Conservation (phyloP, 2,888 invertebrate species). For the Amphipyra berbera region DNA sequence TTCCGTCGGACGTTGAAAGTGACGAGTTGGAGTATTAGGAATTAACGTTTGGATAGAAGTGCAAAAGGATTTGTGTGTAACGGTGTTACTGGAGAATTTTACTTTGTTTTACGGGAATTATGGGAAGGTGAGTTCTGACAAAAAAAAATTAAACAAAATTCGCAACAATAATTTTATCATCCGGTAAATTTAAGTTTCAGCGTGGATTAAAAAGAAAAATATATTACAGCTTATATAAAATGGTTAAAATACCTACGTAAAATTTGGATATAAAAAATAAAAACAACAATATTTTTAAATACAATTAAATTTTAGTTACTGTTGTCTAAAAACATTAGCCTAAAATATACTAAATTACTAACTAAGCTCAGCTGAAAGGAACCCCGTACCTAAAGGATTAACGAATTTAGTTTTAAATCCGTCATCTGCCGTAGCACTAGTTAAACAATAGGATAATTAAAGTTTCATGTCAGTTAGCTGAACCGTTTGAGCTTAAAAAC, state of each 20-base stretch:
- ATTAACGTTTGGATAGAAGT: conserved; percentile 51
- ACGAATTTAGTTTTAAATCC: conserved; percentile 47
- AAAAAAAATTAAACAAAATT: conserved; percentile 4
- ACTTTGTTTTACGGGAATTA: conserved; percentile 32
- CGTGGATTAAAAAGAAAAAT: no score
- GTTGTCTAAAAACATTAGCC: not conserved
- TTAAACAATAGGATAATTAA: conserved; percentile 51
- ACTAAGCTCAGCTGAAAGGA: conserved; percentile 4
- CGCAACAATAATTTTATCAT: conserved; percentile 6
- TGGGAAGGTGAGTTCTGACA: conserved; percentile 59
- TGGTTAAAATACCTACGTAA: no score
- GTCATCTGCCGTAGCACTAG: conserved; percentile 36
- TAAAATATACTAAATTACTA: not conserved
- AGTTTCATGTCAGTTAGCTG: conserved; percentile 43
- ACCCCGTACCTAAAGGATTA: conserved; percentile 35
- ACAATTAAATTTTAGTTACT: not conserved
- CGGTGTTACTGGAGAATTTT: conserved; percentile 42
- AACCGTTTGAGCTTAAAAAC: conserved; percentile 37
- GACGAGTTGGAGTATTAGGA: conserved; percentile 29
- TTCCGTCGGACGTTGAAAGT: conserved; percentile 62
- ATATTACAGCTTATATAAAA: no score
- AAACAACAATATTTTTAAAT: not conserved
- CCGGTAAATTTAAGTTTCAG: not conserved
- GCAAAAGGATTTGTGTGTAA: conserved; percentile 55
- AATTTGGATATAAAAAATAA: no score